Conservation (phyloP, 2,888 invertebrate genomes). For the Drosophila atripex region DNA sequence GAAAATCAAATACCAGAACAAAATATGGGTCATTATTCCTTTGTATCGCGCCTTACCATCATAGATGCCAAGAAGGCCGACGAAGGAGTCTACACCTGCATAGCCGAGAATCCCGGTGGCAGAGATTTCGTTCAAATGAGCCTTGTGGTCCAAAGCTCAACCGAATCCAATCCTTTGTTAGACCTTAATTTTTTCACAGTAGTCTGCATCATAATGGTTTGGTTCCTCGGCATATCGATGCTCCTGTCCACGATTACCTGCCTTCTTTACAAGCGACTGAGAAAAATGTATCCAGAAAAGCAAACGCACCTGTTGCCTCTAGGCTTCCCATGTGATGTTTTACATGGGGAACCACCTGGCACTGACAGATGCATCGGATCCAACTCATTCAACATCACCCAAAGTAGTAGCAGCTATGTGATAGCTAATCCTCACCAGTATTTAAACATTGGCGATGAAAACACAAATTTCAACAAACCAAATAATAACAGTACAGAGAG, state of each 20-base stretch:
- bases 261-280: conserved; percentile 36
- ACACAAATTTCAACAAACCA: not conserved
- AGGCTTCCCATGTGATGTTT: not conserved
- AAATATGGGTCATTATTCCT: conserved; percentile 76
- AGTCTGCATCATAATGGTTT: conserved; percentile 79
- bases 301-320: conserved; percentile 3
- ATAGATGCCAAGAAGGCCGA: conserved; percentile 87
- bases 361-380: not conserved
- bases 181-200: conserved; percentile 79
- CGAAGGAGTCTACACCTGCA: conserved; percentile 90
- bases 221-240: conserved; percentile 78
- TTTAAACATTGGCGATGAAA: not conserved
- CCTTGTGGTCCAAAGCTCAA: conserved; percentile 75
- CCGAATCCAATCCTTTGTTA: conserved; percentile 67
- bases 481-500: not conserved
- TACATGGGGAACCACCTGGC: not conserved
- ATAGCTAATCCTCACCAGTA: not conserved
- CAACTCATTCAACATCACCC: not conserved
- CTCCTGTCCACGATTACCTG: conserved; percentile 78
- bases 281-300: conserved; percentile 22
- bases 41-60: conserved; percentile 86
- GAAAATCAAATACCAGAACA: conserved; percentile 81
- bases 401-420: not conserved
- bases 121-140: conserved; percentile 89
- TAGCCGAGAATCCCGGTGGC: conserved; percentile 92